Percentiles rank a stretch among this genome's conserved stretches.
Evolutionary conservation across 2,113 vertebrate genomes (phyloP).

Genomic region (Blennius ocellaris): DNA sequence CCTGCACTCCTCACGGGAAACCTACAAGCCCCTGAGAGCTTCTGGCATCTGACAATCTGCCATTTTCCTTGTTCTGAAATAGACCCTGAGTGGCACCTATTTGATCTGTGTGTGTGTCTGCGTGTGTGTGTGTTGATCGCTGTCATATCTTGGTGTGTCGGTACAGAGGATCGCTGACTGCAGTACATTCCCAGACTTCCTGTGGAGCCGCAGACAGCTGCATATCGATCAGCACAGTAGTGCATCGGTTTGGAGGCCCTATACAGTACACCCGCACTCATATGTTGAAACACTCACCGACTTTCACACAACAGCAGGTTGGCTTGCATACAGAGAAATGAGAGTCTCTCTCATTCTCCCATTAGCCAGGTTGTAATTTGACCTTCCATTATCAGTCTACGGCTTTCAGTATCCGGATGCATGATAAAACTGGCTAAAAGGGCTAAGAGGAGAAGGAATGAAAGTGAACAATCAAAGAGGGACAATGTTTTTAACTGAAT

Average conservation of each 20-base stretch:
- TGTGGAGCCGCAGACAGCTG: constrained; percentile 62
- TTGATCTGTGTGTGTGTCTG: constrained; percentile 6
- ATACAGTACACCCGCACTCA: constrained; percentile 3
- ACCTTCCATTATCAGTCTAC: constrained; percentile 65
- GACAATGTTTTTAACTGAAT: neutral
- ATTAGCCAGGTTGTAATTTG: constrained; percentile 59
- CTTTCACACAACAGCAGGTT: constrained; percentile 8
- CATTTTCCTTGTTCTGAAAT: constrained; percentile 61
- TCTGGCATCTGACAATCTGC: constrained; percentile 66
- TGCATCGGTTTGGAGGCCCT: constrained; percentile 54
- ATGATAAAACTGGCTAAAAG: constrained; percentile 29
- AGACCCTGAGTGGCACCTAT: constrained; percentile 47
- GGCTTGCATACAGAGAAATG: constrained; percentile 25
- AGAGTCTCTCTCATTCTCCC: constrained; percentile 2
- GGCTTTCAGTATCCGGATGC: constrained; percentile 35
- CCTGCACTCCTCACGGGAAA: constrained; percentile 46
- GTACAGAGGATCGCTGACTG: constrained; percentile 64
- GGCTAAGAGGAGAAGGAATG: constrained; percentile 17
- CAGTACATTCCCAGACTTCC: constrained; percentile 70
- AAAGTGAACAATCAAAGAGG: constrained; percentile 4
- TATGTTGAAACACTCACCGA: constrained; percentile 24
- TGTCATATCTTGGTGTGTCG: constrained; percentile 49
- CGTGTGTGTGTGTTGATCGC: constrained; percentile 16
- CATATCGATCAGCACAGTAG: constrained; percentile 68
- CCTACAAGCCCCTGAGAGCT: constrained; percentile 30